phyloP scores from a whole-genome alignment of 2,797 vertebrate species.

The Luscinia luscinia region DNA sequence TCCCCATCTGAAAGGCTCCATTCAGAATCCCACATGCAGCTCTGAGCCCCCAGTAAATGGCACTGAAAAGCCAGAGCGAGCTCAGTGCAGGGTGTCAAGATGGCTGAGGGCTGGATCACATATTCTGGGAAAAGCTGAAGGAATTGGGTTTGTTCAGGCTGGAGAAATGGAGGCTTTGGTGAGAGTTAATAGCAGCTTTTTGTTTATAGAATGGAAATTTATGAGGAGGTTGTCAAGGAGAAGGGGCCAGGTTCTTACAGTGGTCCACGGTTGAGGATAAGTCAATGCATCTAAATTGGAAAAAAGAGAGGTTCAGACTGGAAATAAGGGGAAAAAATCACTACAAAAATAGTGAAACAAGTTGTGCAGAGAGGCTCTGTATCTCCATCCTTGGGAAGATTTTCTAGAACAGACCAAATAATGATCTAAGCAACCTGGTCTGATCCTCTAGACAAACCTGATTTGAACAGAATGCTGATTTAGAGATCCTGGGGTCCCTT shows the following conservation, averaged over 20 bases:
- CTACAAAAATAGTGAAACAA: not conserved
- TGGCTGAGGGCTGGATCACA: not conserved
- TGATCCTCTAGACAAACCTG: not conserved
- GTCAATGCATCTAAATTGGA: not conserved
- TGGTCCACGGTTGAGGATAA: not conserved
- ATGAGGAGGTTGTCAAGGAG: not conserved
- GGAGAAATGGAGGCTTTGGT: not conserved
- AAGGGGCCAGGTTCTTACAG: not conserved
- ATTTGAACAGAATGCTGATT: not conserved
- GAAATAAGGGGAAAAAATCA: not conserved
- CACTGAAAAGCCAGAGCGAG: not conserved
- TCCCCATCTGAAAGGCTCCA: not conserved
- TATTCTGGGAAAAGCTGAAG: not conserved
- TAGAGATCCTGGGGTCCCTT: not conserved
- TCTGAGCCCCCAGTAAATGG: not conserved
- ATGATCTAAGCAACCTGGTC: not conserved
- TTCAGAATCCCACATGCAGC: not conserved
- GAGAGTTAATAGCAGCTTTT: not conserved
- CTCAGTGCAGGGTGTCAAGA: not conserved
- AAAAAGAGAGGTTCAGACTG: not conserved
- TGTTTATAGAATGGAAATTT: not conserved
- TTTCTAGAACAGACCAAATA: not conserved
- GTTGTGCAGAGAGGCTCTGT: not conserved
- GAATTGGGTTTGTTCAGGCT: not conserved
- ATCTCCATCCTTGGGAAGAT: not conserved